phyloP scores from a whole-genome alignment of 1,140 invertebrate genomes.

The Philotrypesis tridentata region DNA sequence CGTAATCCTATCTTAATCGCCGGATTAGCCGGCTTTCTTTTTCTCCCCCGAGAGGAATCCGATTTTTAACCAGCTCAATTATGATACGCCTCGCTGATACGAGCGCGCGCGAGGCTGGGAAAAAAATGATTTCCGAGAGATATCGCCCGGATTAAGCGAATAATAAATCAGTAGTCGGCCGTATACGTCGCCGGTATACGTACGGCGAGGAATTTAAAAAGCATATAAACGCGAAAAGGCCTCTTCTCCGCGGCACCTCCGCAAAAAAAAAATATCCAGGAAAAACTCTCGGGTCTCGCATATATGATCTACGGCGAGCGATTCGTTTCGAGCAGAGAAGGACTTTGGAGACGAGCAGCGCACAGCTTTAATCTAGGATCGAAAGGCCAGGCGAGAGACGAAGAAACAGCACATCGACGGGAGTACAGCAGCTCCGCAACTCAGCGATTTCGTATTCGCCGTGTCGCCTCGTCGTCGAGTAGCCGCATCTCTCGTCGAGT shows the following conservation, averaged over 20 bases:
- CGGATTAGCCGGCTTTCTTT: not conserved
- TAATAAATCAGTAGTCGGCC: not conserved
- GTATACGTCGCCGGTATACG: not conserved
- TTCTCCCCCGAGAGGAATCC: not conserved
- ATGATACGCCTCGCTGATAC: not conserved
- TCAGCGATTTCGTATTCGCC: not conserved
- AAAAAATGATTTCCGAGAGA: not conserved
- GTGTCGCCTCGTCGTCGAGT: not conserved
- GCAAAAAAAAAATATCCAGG: too few relatives aligned
- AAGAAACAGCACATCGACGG: not conserved
- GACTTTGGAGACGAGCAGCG: too few relatives aligned
- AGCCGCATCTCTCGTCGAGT: not conserved
- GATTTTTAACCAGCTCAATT: not conserved
- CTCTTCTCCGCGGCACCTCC: too few relatives aligned
- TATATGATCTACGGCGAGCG: too few relatives aligned
- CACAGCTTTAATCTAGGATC: too few relatives aligned
- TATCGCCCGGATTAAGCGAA: not conserved
- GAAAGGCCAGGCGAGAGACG: not conserved
- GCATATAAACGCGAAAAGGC: not conserved
- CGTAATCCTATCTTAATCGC: not conserved
- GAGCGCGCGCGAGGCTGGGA: not conserved
- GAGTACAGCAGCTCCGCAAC: too few relatives aligned
- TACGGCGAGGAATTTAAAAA: not conserved
- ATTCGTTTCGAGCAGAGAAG: too few relatives aligned
- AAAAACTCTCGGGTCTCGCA: too few relatives aligned